These are phyloP conservation scores for Rhea pennata DNA, from an alignment of 2,113 vertebrate genomes.

Conservation along the genomic window DNA sequence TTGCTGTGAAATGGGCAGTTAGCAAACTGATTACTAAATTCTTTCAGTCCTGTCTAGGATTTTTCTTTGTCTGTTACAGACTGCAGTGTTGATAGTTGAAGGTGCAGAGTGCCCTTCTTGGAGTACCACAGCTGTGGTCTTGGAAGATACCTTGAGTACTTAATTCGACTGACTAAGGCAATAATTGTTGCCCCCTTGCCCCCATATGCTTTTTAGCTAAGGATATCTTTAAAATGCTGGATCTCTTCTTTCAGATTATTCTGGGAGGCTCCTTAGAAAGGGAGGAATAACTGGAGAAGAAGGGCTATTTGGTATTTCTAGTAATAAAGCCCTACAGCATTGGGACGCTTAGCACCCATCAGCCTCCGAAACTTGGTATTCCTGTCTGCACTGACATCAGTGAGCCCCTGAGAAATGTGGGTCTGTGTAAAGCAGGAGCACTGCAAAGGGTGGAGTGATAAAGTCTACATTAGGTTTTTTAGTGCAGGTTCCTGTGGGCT, in stretches of 20 bases:
- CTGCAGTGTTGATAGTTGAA: neutral
- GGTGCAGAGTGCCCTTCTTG: neutral
- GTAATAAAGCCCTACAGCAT: neutral
- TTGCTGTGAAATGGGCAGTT: neutral
- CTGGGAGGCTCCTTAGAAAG: neutral
- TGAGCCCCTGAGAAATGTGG: accelerated
- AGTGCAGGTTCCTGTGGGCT: neutral
- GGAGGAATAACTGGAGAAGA: neutral
- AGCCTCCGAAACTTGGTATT: neutral
- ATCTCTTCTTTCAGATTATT: neutral
- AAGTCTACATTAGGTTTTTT: neutral
- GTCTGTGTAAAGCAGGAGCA: neutral
- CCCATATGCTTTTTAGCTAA: neutral
- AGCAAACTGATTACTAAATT: neutral
- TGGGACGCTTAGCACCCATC: neutral
- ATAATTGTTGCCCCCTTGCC: too few species aligned
- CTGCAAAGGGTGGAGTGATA: neutral
- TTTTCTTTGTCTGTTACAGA: neutral
- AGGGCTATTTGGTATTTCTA: neutral
- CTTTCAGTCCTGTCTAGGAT: neutral
- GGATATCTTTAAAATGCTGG: neutral
- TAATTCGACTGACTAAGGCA: neutral
- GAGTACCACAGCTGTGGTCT: neutral
- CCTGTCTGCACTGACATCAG: neutral
- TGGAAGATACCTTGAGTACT: neutral